A percentile compares a stretch with the other conserved stretches of the same genome.
phyloP scores from a whole-genome alignment of 2,113 vertebrate genomes.

The Emydura subglobosa region DNA sequence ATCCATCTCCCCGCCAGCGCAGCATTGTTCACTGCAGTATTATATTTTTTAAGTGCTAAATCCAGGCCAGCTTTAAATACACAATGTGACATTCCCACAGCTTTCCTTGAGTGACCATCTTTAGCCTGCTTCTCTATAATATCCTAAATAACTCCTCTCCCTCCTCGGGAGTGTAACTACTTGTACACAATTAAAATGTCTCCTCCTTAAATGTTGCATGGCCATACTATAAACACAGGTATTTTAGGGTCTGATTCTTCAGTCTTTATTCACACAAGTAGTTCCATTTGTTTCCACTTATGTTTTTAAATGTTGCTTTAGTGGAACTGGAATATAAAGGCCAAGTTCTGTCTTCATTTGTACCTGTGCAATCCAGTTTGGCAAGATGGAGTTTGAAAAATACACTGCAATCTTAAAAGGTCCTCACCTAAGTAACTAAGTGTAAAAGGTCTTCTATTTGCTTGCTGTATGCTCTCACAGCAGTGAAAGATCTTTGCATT shows the following conservation, averaged over 20 bases:
- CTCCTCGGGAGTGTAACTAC: neutral
- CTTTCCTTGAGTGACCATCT: neutral
- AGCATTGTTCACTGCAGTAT: rapidly evolving
- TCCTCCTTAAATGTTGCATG: neutral
- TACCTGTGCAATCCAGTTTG: rapidly evolving
- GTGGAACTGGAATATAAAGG: neutral
- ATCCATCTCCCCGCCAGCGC: neutral
- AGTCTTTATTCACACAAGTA: rapidly evolving
- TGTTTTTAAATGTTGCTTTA: neutral
- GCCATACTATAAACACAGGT: neutral
- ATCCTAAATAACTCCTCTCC: rapidly evolving
- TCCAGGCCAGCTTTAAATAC: neutral
- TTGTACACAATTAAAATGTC: rapidly evolving
- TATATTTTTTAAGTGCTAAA: neutral
- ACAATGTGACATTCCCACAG: neutral
- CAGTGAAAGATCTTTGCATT: rapidly evolving
- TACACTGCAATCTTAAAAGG: neutral
- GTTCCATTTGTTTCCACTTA: neutral
- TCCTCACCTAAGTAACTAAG: neutral
- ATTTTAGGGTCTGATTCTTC: neutral
- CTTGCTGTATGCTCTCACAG: rapidly evolving
- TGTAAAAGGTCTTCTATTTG: neutral
- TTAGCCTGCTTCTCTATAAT: too few species aligned
- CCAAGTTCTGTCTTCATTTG: neutral
- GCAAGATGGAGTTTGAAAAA: neutral